Evolutionary conservation across 1,140 invertebrate genomes (phyloP), one percentile per base, ranked within the genome.

Genomic region (Penaeus vannamei): DNA sequence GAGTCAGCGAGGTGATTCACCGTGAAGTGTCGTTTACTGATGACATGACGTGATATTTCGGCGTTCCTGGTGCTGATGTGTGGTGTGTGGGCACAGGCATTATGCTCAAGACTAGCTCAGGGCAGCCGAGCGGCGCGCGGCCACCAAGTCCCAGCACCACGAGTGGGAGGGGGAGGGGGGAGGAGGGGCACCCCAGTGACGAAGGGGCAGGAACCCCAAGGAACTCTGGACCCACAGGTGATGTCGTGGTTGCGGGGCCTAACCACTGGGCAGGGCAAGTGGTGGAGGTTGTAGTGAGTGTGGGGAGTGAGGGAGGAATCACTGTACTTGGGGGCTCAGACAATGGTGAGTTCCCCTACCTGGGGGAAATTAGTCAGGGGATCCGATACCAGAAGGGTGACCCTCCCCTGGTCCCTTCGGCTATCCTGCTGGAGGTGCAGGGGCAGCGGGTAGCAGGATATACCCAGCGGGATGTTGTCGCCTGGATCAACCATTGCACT

Each of bases 371-470:
- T 88, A 91, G 91, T 86, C 72, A 91, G 87, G 92, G 93, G 14
- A 90, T 94, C 19, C 91, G 92, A 60, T 93, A 94, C 86, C 92
- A 92, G 84, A 93, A 93, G 91, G 93, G 94, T 83, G 93, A 92
- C 86, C 94, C 94, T 77, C 89, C 92, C 22, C 92, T 94, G 72
- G 92, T 93, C 77, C 91, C 92, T 84, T 94, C 94, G 7, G 95
- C 95, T 92, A 93, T 95, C 80, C 92, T 95, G 79, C 91, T 95
- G 81, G 95, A 95, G 91, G 93, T 95, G 81, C 94, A 96, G 92
- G 95, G 94, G 62, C 94, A 95, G 92, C 94, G 95, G 93, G 94
- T 95, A 87, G 94, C 95, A 84, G 95, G 95, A 53, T 95, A 95
- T 91, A 95, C 95, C 0, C 93, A 94, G 91, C 92, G 93, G 88